phyloP scores from a whole-genome alignment of 2,888 invertebrate genomes.

The Gibbula magus region DNA sequence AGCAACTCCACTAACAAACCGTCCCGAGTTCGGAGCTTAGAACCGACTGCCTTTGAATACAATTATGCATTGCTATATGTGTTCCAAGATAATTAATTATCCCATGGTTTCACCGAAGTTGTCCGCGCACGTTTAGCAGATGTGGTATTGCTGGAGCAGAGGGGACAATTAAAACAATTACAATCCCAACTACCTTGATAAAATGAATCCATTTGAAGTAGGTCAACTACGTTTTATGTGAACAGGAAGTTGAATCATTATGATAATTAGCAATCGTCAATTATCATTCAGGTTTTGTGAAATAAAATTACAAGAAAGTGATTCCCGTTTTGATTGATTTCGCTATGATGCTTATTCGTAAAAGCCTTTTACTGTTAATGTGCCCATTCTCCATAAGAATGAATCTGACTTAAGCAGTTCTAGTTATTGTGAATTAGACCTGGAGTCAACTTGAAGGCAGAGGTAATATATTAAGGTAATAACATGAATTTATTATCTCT shows the following conservation, averaged over 20 bases:
- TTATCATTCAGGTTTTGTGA: neutral
- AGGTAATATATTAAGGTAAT: no score
- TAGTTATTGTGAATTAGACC: no score
- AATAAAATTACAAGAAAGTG: neutral
- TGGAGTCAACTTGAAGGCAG: no score
- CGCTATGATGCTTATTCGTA: neutral
- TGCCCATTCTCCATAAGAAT: neutral
- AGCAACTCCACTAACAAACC: neutral
- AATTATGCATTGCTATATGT: neutral
- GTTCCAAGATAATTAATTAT: conserved; percentile 3
- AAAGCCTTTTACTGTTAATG: neutral
- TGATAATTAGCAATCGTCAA: neutral
- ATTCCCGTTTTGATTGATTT: neutral
- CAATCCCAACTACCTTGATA: neutral
- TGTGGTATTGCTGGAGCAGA: neutral
- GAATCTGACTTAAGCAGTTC: neutral
- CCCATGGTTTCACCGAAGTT: conserved; percentile 1
- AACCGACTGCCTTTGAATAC: neutral
- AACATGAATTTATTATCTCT: no score
- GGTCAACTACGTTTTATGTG: neutral
- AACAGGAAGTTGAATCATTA: neutral
- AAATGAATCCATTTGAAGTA: neutral
- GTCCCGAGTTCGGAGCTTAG: neutral
- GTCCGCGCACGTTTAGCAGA: neutral
- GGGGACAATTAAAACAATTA: conserved; percentile 18